Evolutionary conservation across 35 echinoderm and acorn worm genomes (phyloP).

Genomic region (Apostichopus parvimensis): DNA sequence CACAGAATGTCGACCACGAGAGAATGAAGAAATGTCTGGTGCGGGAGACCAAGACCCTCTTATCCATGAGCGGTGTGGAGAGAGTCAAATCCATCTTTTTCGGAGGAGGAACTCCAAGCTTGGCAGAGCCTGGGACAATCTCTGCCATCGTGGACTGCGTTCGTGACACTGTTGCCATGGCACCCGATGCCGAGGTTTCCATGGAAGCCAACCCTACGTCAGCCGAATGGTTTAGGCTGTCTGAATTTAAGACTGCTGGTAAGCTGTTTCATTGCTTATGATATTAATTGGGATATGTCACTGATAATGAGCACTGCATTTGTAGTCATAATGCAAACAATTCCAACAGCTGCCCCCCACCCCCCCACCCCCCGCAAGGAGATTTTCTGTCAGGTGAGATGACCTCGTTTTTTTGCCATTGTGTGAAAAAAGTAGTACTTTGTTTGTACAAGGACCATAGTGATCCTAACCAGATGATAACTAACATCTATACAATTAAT

Average conservation of each 20-base stretch:
- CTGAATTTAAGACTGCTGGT: conserved; percentile 86
- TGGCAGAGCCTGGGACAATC: conserved; percentile 72
- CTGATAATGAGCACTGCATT: neutral
- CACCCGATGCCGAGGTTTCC: conserved; percentile 64
- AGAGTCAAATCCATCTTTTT: conserved; percentile 87
- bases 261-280: neutral
- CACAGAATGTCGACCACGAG: conserved; percentile 59
- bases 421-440: too few relatives aligned
- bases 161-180: conserved; percentile 16
- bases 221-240: conserved; percentile 55
- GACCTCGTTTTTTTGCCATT: too few relatives aligned
- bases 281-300: neutral
- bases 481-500: too few relatives aligned
- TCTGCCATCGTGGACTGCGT: conserved; percentile 67
- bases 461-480: too few relatives aligned
- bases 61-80: conserved; percentile 68
- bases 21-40: conserved; percentile 72
- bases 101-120: conserved; percentile 90
- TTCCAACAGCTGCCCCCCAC: too few relatives aligned
- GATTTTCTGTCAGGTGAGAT: neutral
- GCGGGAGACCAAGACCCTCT: conserved; percentile 65
- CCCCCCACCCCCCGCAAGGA: neutral
- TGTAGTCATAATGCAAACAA: neutral
- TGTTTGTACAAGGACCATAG: too few relatives aligned
- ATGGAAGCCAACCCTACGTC: conserved; percentile 91